Conservation (phyloP, 2,113 vertebrate genomes). For the Cettia cetti region DNA sequence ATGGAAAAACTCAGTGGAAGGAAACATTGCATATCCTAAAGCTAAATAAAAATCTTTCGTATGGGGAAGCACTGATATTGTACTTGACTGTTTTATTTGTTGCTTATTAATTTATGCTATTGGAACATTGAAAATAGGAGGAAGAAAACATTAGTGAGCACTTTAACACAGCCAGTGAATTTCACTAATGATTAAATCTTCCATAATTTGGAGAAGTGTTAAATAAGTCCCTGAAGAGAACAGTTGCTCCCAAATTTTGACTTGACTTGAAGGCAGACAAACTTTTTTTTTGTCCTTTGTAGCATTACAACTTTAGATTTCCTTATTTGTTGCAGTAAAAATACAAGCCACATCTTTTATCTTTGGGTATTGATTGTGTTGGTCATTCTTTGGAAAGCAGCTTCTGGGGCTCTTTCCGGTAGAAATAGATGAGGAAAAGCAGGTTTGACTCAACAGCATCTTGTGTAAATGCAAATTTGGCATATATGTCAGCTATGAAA, state of each 20-base stretch:
- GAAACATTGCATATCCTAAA: constrained; percentile 26
- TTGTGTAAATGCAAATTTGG: background rate
- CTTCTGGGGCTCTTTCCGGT: background rate
- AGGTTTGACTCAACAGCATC: background rate
- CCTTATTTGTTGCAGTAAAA: background rate
- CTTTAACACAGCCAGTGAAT: background rate
- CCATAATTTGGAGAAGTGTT: background rate
- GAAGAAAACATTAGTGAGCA: background rate
- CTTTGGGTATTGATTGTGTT: background rate
- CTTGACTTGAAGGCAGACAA: background rate
- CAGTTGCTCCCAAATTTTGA: background rate
- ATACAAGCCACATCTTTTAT: background rate
- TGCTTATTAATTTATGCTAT: constrained; percentile 18
- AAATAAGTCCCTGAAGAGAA: background rate
- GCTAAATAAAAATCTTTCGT: background rate
- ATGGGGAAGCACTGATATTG: background rate
- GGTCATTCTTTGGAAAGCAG: background rate
- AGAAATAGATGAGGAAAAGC: background rate
- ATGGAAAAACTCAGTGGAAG: constrained; percentile 35
- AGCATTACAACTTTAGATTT: background rate
- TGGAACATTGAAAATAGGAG: background rate
- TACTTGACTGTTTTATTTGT: background rate
- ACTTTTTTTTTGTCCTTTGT: background rate
- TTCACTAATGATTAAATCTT: background rate
- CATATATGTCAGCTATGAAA: background rate